Percentiles rank a stretch among this genome's conserved stretches.
Conservation (phyloP, 92 coral and sea anemone genomes). For the Paramuricea clavata region DNA sequence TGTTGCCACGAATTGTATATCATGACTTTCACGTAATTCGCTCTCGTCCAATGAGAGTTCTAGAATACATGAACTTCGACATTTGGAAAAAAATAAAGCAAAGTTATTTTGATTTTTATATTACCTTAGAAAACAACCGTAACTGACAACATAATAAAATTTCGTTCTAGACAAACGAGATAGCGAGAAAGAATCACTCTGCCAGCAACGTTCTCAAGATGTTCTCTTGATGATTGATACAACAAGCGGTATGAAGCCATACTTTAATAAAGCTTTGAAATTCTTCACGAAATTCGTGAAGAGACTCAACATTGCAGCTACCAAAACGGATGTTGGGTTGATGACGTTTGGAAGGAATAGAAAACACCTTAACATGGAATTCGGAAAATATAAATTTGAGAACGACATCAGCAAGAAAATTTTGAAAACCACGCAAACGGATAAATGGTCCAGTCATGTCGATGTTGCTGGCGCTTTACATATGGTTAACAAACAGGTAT, state of each 20-base stretch:
- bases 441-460: background rate
- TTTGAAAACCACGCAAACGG: background rate
- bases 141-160: background rate
- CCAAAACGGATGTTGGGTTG: conserved; percentile 22
- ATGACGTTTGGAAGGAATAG: conserved; percentile 17
- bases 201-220: conserved; percentile 21
- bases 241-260: background rate
- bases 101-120: background rate
- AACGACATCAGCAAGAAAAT: background rate
- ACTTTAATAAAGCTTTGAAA: conserved; percentile 21
- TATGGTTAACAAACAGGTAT: conserved; percentile 30
- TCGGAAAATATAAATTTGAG: conserved; percentile 30
- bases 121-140: background rate
- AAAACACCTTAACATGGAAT: background rate
- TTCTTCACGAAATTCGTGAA: conserved; percentile 14
- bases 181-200: background rate
- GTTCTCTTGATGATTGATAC: conserved; percentile 31
- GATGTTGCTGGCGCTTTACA: conserved; percentile 7
- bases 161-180: background rate
- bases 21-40: no score
- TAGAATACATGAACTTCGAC: no score
- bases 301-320: conserved; percentile 31
- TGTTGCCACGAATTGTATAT: no score
- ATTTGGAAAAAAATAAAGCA: background rate
- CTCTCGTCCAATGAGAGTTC: no score